Evolutionary conservation across 2,888 invertebrate genomes (phyloP).

Genomic region (Megastigmus dorsalis): DNA sequence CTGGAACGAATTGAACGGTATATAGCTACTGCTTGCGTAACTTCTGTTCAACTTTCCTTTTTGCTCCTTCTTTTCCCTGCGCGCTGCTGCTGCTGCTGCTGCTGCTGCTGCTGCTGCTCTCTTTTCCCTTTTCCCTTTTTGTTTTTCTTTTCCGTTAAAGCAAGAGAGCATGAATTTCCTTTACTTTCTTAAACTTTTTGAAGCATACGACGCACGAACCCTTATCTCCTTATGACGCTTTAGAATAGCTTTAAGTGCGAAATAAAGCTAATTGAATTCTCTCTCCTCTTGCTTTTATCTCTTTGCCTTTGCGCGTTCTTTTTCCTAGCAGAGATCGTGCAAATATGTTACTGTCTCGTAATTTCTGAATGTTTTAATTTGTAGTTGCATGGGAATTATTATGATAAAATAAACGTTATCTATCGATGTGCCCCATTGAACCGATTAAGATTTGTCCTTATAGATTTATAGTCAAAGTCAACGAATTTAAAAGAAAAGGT

Average conservation of each 20-base stretch:
- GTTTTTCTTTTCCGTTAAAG: background rate
- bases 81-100: too few species aligned
- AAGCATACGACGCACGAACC: too few species aligned
- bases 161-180: background rate
- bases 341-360: too few species aligned
- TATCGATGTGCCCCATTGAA: too few species aligned
- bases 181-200: background rate
- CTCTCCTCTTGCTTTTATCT: background rate
- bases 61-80: background rate
- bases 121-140: background rate
- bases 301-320: background rate
- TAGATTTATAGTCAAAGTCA: too few species aligned
- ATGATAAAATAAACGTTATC: too few species aligned
- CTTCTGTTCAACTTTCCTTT: background rate
- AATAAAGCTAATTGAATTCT: constrained; percentile 1
- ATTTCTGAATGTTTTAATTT: too few species aligned
- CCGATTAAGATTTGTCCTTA: too few species aligned
- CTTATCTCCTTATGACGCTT: background rate
- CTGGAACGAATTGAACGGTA: constrained; percentile 33
- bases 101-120: background rate
- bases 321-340: background rate
- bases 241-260: too few species aligned
- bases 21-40: background rate
- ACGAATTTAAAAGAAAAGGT: too few species aligned
- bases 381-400: too few species aligned